Percentiles rank a stretch among this genome's conserved stretches.
phyloP scores from a whole-genome alignment of 2,113 vertebrate species.

The Aegithalos caudatus region DNA sequence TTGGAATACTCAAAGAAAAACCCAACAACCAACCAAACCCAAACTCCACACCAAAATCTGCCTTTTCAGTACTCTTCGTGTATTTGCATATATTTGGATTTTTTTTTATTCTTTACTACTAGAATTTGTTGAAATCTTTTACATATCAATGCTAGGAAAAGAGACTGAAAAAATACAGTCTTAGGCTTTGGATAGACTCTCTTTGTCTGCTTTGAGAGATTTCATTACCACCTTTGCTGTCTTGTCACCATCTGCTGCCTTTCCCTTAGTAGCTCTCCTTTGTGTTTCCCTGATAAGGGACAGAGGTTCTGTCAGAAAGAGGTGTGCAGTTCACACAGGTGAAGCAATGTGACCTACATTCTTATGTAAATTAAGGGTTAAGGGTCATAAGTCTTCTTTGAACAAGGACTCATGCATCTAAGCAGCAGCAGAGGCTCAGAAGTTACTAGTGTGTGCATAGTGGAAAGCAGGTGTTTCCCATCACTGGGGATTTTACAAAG shows the following conservation, averaged over 20 bases:
- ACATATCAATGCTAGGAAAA: neutral
- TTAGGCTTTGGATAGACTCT: neutral
- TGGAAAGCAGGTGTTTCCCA: neutral
- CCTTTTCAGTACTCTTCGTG: neutral
- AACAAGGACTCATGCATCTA: neutral
- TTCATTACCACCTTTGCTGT: neutral
- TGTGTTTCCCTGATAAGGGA: neutral
- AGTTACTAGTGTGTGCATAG: neutral
- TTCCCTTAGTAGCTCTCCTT: neutral
- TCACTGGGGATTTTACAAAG: neutral
- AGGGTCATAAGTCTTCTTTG: neutral
- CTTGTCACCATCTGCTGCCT: neutral
- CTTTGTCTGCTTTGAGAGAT: neutral
- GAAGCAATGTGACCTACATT: neutral
- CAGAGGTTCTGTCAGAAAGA: neutral
- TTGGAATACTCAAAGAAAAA: neutral
- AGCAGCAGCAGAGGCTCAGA: neutral
- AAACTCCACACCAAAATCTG: neutral
- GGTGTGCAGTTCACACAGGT: neutral
- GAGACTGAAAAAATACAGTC: neutral
- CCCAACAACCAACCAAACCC: neutral
- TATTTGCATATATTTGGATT: neutral
- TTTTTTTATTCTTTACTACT: neutral
- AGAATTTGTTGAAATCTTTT: neutral
- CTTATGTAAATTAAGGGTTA: neutral